phyloP scores from a whole-genome alignment of 2,113 vertebrate genomes.

The Quiscalus mexicanus region DNA sequence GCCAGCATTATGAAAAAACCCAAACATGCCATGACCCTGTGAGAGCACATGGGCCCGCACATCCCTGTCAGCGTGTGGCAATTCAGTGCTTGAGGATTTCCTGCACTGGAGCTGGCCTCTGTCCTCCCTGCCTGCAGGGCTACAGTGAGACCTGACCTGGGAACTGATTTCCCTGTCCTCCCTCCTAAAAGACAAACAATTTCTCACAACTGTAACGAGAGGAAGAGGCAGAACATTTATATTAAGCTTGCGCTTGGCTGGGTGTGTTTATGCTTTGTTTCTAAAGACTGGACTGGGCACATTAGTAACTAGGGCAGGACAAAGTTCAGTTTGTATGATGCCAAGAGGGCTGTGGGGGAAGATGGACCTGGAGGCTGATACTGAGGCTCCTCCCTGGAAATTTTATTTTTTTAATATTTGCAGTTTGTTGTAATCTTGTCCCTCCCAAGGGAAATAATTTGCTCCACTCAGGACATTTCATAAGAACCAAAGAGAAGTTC shows the following conservation, averaged over 20 bases:
- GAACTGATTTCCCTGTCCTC: not conserved
- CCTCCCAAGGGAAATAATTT: slow-evolving; percentile 30
- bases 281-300: slow-evolving; percentile 14
- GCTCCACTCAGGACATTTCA: not conserved
- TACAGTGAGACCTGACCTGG: not conserved
- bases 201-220: not conserved
- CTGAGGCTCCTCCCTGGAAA: not conserved
- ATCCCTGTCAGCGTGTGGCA: accelerated
- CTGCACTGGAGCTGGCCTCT: not conserved
- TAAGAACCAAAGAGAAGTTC: not conserved
- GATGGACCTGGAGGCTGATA: slow-evolving; percentile 14
- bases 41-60: not conserved
- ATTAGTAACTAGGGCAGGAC: not conserved
- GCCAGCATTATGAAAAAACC: not conserved
- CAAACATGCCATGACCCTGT: not conserved
- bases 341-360: slow-evolving; percentile 9
- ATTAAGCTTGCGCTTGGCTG: not conserved
- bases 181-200: not conserved
- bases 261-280: slow-evolving; percentile 31
- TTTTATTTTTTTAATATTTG: slow-evolving; percentile 7
- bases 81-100: accelerated
- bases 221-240: slow-evolving; percentile 5
- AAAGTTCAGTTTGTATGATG: slow-evolving; percentile 30
- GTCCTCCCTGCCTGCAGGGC: not conserved
- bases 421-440: slow-evolving; percentile 11